phyloP scores from a whole-genome alignment of 2,797 vertebrate genomes.

The Epinephelus awoara region DNA sequence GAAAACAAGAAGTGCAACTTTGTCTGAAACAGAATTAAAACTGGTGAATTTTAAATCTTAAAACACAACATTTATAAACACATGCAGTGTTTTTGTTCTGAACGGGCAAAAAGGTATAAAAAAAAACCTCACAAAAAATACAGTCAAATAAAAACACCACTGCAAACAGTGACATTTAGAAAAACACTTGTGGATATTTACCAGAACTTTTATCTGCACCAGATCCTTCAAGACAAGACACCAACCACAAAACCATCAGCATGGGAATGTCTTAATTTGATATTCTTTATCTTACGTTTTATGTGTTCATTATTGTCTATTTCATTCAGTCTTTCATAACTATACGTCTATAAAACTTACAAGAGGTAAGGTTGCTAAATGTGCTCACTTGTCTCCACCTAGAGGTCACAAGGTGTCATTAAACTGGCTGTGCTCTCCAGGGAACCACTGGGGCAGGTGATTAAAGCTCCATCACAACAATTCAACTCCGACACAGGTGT shows the following conservation, averaged over 20 bases:
- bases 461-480: neutral
- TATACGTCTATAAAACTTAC: neutral
- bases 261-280: neutral
- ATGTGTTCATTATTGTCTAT: too few relatives aligned
- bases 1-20: constrained; percentile 3
- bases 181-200: constrained; percentile 67
- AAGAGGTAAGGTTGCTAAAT: neutral
- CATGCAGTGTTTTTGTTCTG: constrained; percentile 48
- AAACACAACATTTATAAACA: neutral
- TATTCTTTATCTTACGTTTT: neutral
- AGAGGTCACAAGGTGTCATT: constrained; percentile 48
- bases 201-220: constrained; percentile 72
- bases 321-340: neutral
- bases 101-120: constrained; percentile 7
- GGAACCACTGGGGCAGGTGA: neutral
- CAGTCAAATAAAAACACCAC: constrained; percentile 26
- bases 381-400: constrained; percentile 66
- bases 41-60: neutral
- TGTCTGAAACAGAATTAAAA: constrained; percentile 8
- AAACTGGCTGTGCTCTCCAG: neutral
- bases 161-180: constrained; percentile 25
- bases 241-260: constrained; percentile 59
- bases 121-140: neutral
- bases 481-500: neutral
- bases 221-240: constrained; percentile 79